Percentiles rank a stretch among this genome's conserved stretches.
These are phyloP conservation scores for Sinelater perroti DNA, from an alignment of 2,888 invertebrate genomes.

Conservation along the genomic window DNA sequence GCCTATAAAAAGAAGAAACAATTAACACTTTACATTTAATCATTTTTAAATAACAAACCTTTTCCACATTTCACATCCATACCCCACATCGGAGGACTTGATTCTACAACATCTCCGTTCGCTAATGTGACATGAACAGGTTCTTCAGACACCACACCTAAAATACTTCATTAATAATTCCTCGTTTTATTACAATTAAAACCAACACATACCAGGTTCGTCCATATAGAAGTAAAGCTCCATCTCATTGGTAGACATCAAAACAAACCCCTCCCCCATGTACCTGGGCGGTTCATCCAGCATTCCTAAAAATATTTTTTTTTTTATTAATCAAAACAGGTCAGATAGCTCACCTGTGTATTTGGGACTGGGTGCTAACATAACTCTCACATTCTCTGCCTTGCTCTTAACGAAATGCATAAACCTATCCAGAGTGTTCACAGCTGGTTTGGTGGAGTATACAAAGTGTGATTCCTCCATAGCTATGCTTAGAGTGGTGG, in stretches of 20 bases:
- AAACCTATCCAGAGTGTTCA: slow-evolving; percentile 90
- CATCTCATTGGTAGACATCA: slow-evolving; percentile 94
- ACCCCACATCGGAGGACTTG: slow-evolving; percentile 94
- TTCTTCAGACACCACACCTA: slow-evolving; percentile 84
- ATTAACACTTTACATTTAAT: not conserved
- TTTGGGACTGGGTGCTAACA: slow-evolving; percentile 95
- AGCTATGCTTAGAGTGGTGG: slow-evolving; percentile 90
- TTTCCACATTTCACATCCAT: slow-evolving; percentile 95
- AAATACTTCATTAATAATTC: slow-evolving; percentile 6
- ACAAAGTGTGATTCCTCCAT: slow-evolving; percentile 94
- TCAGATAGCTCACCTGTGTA: slow-evolving; percentile 70
- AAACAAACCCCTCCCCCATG: slow-evolving; percentile 98
- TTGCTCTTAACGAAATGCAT: slow-evolving; percentile 96
- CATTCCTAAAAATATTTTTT: slow-evolving; percentile 63
- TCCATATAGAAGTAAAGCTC: slow-evolving; percentile 98
- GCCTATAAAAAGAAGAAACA: slow-evolving; percentile 50
- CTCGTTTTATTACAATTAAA: not conserved
- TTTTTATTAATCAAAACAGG: not conserved
- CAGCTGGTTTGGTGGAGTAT: slow-evolving; percentile 95
- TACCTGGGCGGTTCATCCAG: slow-evolving; percentile 94
- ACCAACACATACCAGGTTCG: slow-evolving; percentile 76
- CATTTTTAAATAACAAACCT: slow-evolving; percentile 62
- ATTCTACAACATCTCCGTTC: slow-evolving; percentile 92
- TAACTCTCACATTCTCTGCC: slow-evolving; percentile 94
- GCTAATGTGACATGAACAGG: slow-evolving; percentile 89